Base-by-base conservation (phyloP, 2,797 vertebrate genomes). In the Myiotriccus ornatus region DNA sequence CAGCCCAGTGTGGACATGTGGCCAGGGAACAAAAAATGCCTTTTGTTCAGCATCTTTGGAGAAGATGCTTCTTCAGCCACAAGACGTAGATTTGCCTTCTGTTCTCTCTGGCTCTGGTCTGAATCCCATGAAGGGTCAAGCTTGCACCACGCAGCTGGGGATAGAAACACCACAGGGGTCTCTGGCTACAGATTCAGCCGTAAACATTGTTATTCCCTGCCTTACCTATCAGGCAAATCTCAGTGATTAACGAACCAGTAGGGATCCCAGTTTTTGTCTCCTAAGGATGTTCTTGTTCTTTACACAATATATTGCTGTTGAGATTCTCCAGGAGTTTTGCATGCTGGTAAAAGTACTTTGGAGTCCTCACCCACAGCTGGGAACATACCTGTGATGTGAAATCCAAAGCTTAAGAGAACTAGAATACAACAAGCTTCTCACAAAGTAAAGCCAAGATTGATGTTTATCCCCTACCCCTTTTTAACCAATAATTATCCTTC, bases 221-320 rank as follows among this genome's bases (percentile, higher is more conserved):
- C 47, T 86, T 62, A 27, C 18, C 41, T 35, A 1, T 12, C 43
- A 27, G 3, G 3, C 10, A n/a, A 4, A n/a, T 57, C 14, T 59
- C 21, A 14, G 1, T 6, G 23, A 27, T 55, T 39, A 75, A 52
- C 0, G 5, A 52, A 52, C 8, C 41, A 28, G 32, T 9, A 70
- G 10, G 7, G 10, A 63, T n/a, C 19, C 21, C 15, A 53, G 11
- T 3, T 27, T 18, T 50, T 67, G 12, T 67, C 74, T 43, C 18
- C 32, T 65, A 8, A 35, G 43, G 37, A 23, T 35, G 9, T 63
- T 76, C 32, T 47, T 68, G 52, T 70, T 82, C 53, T 63, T 39
- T 35, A 43, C 1, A 0, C 5, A 21, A 14, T 44, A 78, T 37
- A 7, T 53, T 0, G 0, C 8, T 59, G 32, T 6, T 44, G 30